Base-by-base conservation (phyloP, 2,888 invertebrate species). In the Platycnemis pennipes region DNA sequence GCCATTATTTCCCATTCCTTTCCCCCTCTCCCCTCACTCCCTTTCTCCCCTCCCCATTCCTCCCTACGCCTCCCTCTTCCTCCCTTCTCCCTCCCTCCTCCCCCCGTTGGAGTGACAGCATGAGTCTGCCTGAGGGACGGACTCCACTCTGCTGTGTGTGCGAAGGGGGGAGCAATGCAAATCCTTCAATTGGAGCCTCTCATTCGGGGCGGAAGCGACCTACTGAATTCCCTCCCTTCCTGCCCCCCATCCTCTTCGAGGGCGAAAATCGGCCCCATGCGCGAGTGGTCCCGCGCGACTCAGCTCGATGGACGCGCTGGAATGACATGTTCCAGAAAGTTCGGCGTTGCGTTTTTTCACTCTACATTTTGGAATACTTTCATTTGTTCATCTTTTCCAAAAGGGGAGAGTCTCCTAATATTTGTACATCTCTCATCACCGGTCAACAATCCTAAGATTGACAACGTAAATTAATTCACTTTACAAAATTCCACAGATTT, bases 161-260 rank as follows among this genome's bases (percentile, higher is more conserved):
- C 42, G 13, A 0, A 26, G 63, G 13, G 63, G 26, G 22, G 26
- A 26, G 19, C 22, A 63, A 16, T 77, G 77, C 77, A 77, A 45
- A 87, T 87, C 46, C 87, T 87, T 45, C 87, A 46, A 87, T 87
- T 87, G 87, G 8, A 26, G 26, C 45, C 5, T 44, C 87, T 77
- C 13, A 37, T 37, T 77, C 37, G 16, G 31, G 11, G 26, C 77
- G 77, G 77, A 77, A 37, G 77, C 77, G 77, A 77, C 77, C 77
- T 37, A 77, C 77, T 77, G 26, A 13, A 5, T 7, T 63, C 26
- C 63, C 49, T 49, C 49, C 11, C 13, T 19, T 19, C 4, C 49
- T 19, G 13, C 11, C 49, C 19, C 4, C 49, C 4, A 22, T n/a
- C 63, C 63, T 5, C 26, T n/a, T 2, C 87, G n/a, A 45, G 45